Evolutionary conservation across 2,888 invertebrate species (phyloP), one percentile per base, ranked within the genome.

Genomic region (Spilosoma lubricipeda): DNA sequence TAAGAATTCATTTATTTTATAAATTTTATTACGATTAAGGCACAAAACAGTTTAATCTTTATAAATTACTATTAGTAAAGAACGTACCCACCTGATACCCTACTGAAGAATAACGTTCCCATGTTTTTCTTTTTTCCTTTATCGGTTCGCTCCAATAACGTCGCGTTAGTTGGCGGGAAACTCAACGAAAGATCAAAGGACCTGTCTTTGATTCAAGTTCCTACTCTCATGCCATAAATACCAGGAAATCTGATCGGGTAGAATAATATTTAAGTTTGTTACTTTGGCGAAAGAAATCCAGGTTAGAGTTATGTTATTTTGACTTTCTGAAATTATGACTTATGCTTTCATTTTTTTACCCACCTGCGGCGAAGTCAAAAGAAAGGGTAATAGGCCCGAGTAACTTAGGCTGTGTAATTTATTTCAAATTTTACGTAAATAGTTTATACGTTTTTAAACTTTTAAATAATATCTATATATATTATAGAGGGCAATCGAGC

Each of bases 121-220:
- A 59, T 59, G 13, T 27, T 27, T 59, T 59, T 30, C 59, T n/a
- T 15, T 63, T 63, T 63, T 30, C 30, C 30, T 15, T 63, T 63
- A 30, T 63, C 63, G 30, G 63, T 63, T 18, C 63, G 30, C 30
- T 30, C 18, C 15, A 63, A 63, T 63, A 30, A 63, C 18, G 63
- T 18, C 5, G 30, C 15, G 18, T 63, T 30, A 27, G 27, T 30
- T 63, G 63, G 18, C 5, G 30, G 27, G 15, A 3, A 30, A 59
- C 59, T 59, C 15, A 63, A 18, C 63, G 30, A 63, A 30, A 63
- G 63, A 63, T 63, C 63, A 63, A 63, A 63, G 63, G 59, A 15
- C 23, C 11, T 56, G n/a, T 13, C 15, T 59, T 59, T 59, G 27
- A 27, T 59, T 27, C 27, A 59, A 59, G 27, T 69, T 67, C 65